phyloP scores from a whole-genome alignment of 2,113 vertebrate genomes.

The Malurus elegans region DNA sequence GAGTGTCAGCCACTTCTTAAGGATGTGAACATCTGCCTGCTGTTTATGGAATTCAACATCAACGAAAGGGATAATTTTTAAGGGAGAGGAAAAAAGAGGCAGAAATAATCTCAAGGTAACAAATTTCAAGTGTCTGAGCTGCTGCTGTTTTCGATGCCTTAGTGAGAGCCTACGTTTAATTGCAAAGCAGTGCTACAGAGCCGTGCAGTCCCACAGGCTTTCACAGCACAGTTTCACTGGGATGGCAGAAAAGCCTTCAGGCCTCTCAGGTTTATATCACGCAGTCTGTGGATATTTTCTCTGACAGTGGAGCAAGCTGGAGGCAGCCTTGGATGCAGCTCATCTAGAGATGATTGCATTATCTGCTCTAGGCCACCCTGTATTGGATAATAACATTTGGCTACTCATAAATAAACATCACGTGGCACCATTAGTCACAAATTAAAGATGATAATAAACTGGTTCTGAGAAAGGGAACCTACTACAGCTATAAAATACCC shows the following conservation, averaged over 20 bases:
- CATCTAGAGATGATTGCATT: constrained; percentile 17
- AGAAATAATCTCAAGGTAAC: not conserved
- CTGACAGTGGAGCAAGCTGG: constrained; percentile 36
- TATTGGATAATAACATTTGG: constrained; percentile 29
- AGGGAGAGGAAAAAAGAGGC: not conserved
- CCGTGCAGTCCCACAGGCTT: not conserved
- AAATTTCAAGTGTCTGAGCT: not conserved
- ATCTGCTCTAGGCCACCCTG: constrained; percentile 5
- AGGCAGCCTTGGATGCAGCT: constrained; percentile 18
- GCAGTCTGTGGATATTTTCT: constrained; percentile 24
- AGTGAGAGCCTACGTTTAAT: not conserved
- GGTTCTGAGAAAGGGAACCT: not conserved
- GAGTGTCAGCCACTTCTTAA: not conserved
- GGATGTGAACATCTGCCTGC: not conserved
- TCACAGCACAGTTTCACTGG: not conserved
- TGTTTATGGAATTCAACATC: not conserved
- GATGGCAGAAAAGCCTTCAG: not conserved
- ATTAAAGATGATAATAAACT: constrained; percentile 7
- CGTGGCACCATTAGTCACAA: not conserved
- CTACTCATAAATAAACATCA: not conserved
- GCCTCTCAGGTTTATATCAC: constrained; percentile 32
- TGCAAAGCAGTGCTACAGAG: not conserved
- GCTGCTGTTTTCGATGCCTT: not conserved
- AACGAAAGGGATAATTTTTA: not conserved
- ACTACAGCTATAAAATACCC: not conserved